phyloP scores from a whole-genome alignment of 2,888 invertebrate species.

The Papilio gigon region DNA sequence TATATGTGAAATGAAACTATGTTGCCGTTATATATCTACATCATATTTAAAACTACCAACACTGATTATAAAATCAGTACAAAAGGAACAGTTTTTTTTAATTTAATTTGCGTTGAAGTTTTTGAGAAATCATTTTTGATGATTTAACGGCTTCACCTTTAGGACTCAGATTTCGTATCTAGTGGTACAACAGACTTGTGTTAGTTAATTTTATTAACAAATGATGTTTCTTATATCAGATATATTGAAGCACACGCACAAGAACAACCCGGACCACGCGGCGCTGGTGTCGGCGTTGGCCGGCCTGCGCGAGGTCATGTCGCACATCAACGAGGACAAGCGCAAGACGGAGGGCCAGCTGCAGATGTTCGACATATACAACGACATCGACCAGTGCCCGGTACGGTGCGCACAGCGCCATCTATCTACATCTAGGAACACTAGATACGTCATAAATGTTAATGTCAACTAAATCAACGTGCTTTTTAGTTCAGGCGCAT shows the following conservation, averaged over 20 bases:
- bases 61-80: too few relatives aligned
- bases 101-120: too few relatives aligned
- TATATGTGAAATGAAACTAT: constrained; percentile 40
- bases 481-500: too few relatives aligned
- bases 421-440: too few relatives aligned
- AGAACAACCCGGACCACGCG: constrained; percentile 92
- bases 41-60: too few relatives aligned
- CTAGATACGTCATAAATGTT: not conserved
- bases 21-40: too few relatives aligned
- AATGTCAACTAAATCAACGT: not conserved
- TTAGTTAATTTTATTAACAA: not conserved
- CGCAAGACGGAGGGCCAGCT: constrained; percentile 97
- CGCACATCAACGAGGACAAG: constrained; percentile 98
- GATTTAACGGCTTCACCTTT: too few relatives aligned
- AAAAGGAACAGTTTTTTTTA: too few relatives aligned
- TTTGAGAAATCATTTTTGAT: too few relatives aligned
- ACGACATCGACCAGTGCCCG: constrained; percentile 99
- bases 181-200: too few relatives aligned
- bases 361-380: constrained; percentile 98
- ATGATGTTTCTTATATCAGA: constrained; percentile 80
- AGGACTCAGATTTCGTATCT: too few relatives aligned
- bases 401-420: constrained; percentile 71
- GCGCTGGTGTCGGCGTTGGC: constrained; percentile 93
- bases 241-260: constrained; percentile 95
- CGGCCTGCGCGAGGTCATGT: constrained; percentile 95